Evolutionary conservation across 2,888 invertebrate genomes (phyloP).

Genomic region (Drosophila melanosoma): DNA sequence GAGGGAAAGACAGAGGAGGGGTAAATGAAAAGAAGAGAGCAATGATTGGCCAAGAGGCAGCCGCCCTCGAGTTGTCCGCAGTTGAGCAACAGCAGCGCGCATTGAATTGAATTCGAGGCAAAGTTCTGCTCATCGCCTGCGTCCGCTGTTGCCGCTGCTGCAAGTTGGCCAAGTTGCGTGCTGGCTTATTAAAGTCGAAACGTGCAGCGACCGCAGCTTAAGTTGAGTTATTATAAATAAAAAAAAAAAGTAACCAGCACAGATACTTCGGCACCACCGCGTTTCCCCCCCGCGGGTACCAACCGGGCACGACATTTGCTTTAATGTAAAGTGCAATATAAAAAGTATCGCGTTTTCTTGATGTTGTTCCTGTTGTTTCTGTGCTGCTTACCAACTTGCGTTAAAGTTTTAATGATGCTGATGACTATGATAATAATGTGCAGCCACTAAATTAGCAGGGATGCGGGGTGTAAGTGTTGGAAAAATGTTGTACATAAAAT

Average conservation of each 20-base stretch:
- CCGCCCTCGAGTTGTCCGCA: slow-evolving; percentile 52
- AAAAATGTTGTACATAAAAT: slow-evolving; percentile 42
- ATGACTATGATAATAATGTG: slow-evolving; percentile 81
- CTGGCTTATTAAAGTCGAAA: slow-evolving; percentile 78
- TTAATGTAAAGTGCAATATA: slow-evolving; percentile 81
- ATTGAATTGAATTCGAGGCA: slow-evolving; percentile 73
- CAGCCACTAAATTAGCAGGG: slow-evolving; percentile 78
- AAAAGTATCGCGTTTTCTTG: slow-evolving; percentile 73
- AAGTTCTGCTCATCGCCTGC: slow-evolving; percentile 30
- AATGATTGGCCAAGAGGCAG: slow-evolving; percentile 36
- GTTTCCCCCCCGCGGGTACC: slow-evolving; percentile 13
- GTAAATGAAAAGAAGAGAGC: background rate
- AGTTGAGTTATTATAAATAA: slow-evolving; percentile 76
- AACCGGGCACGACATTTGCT: slow-evolving; percentile 63
- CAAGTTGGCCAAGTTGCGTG: slow-evolving; percentile 74
- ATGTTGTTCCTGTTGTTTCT: slow-evolving; percentile 18
- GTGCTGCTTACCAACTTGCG: slow-evolving; percentile 71
- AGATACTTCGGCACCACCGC: slow-evolving; percentile 1
- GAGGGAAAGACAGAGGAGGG: too few relatives aligned
- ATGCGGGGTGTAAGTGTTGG: slow-evolving; percentile 36
- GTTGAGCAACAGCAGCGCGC: slow-evolving; percentile 35
- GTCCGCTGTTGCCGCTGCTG: slow-evolving; percentile 25
- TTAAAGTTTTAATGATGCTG: slow-evolving; percentile 81
- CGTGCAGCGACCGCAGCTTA: slow-evolving; percentile 73
- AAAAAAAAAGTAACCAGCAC: slow-evolving; percentile 2